Conservation (phyloP, 2,797 vertebrate genomes). For the Myiotriccus ornatus region DNA sequence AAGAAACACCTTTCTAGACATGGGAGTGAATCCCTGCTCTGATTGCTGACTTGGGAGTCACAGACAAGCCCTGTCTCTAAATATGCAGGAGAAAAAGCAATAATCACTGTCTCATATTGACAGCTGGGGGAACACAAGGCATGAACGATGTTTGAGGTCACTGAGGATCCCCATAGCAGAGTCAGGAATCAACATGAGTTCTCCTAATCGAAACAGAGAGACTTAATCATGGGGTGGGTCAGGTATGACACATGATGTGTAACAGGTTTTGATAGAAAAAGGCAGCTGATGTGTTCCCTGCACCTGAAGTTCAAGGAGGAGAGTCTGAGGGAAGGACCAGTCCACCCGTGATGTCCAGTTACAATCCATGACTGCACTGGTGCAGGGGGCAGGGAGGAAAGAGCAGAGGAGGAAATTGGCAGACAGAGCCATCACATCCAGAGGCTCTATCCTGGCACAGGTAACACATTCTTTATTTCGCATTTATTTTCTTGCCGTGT, state of each 20-base stretch:
- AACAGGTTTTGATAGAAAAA: background rate
- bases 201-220: background rate
- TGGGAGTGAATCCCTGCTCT: background rate
- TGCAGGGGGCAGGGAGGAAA: background rate
- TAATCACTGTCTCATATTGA: background rate
- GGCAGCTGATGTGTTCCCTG: background rate
- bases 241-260: background rate
- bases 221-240: background rate
- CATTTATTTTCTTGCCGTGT: slow-evolving; percentile 45
- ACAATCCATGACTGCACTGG: background rate
- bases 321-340: background rate
- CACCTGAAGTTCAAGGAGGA: background rate
- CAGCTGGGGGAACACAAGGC: accelerated
- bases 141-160: background rate
- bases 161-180: accelerated
- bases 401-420: background rate
- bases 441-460: slow-evolving; percentile 46
- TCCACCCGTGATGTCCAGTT: background rate
- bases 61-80: background rate
- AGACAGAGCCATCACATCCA: background rate
- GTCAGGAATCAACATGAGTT: background rate
- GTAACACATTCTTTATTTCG: slow-evolving; percentile 42
- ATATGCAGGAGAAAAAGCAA: background rate
- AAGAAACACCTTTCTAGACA: background rate
- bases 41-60: background rate